A percentile compares a stretch with the other conserved stretches of the same genome.
These are phyloP conservation scores for Nanger granti DNA, from an alignment of 2,113 vertebrate genomes.

Conservation along the genomic window DNA sequence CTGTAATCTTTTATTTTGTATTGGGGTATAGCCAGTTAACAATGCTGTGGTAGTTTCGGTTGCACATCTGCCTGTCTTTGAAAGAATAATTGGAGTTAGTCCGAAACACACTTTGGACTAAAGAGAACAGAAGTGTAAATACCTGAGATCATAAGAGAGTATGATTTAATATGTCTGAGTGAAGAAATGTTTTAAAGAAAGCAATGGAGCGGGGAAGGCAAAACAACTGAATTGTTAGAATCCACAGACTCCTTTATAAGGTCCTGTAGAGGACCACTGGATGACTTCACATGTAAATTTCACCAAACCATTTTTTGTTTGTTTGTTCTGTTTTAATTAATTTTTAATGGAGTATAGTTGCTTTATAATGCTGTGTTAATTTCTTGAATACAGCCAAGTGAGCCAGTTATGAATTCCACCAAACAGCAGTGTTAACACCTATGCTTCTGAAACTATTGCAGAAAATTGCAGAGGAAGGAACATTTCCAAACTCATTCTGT, in stretches of 20 bases:
- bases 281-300: background rate
- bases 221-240: background rate
- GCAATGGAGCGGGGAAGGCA: background rate
- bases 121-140: background rate
- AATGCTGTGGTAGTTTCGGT: background rate
- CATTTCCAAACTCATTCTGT: background rate
- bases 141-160: background rate
- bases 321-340: background rate
- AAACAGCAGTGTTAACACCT: background rate
- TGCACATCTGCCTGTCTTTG: background rate
- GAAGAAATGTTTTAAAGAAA: background rate
- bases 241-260: background rate
- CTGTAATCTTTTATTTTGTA: background rate
- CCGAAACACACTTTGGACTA: background rate
- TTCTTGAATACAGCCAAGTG: background rate
- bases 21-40: background rate
- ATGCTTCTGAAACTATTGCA: background rate
- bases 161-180: background rate
- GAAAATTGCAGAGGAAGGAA: background rate
- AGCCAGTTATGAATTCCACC: background rate
- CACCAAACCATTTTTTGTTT: background rate
- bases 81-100: background rate
- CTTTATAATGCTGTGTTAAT: background rate
- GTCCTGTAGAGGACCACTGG: background rate
- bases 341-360: background rate